These are phyloP conservation scores for Empis livida DNA, from an alignment of 2,888 invertebrate genomes.

Conservation along the genomic window DNA sequence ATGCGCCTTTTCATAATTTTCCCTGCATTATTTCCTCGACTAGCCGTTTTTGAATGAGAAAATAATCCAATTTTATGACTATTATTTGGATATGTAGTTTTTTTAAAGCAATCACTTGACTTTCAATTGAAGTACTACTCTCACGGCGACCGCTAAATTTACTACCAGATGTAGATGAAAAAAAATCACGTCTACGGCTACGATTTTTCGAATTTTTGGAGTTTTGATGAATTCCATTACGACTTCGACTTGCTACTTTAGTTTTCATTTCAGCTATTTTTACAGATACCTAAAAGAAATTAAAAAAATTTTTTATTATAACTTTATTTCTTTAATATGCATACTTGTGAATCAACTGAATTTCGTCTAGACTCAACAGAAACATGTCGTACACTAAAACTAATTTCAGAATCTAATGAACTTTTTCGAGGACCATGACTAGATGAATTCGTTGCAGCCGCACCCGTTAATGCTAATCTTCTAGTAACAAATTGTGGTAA, in stretches of 20 bases:
- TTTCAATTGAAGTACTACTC: slow-evolving; percentile 71
- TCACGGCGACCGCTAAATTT: slow-evolving; percentile 36
- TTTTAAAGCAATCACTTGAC: slow-evolving; percentile 47
- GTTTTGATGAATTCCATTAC: slow-evolving; percentile 24
- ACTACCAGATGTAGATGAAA: slow-evolving; percentile 21
- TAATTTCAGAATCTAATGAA: slow-evolving; percentile 53
- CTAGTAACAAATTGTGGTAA: slow-evolving; percentile 75
- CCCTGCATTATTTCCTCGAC: slow-evolving; percentile 10
- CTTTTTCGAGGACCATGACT: slow-evolving; percentile 47
- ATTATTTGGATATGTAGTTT: slow-evolving; percentile 31
- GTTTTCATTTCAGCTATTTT: slow-evolving; percentile 76
- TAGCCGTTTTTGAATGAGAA: slow-evolving; percentile 26
- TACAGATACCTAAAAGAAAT: slow-evolving; percentile 43
- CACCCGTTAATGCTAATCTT: slow-evolving; percentile 64
- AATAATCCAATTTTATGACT: slow-evolving; percentile 31
- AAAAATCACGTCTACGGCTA: slow-evolving; percentile 28
- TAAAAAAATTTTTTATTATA: not conserved
- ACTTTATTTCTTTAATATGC: not conserved
- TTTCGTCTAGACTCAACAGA: slow-evolving; percentile 78
- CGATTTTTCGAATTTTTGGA: slow-evolving; percentile 23
- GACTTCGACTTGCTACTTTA: slow-evolving; percentile 46
- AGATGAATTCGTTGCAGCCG: slow-evolving; percentile 36
- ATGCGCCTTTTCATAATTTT: slow-evolving; percentile 27
- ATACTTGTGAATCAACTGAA: slow-evolving; percentile 73
- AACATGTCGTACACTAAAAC: slow-evolving; percentile 66